phyloP scores from a whole-genome alignment of 2,888 invertebrate species.

The Odontomyia ornata region DNA sequence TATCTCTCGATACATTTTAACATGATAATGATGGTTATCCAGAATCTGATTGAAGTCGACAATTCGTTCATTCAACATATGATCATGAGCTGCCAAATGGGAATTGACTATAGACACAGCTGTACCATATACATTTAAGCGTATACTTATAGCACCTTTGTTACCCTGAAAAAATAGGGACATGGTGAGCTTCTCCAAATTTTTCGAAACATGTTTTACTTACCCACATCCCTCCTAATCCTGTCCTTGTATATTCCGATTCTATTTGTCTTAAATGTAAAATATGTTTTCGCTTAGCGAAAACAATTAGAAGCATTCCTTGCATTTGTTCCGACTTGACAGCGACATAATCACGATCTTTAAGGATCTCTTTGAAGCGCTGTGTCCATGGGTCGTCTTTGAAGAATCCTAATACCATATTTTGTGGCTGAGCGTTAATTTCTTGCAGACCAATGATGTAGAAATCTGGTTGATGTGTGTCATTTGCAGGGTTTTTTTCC shows the following conservation, averaged over 20 bases:
- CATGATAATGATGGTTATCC: constrained; percentile 82
- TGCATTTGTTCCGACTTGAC: constrained; percentile 84
- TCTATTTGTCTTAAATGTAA: constrained; percentile 85
- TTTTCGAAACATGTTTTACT: constrained; percentile 58
- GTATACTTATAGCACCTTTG: constrained; percentile 91
- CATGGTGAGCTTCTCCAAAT: neutral
- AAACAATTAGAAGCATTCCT: constrained; percentile 82
- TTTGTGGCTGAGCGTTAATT: constrained; percentile 87
- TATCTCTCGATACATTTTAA: constrained; percentile 81
- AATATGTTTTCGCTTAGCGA: constrained; percentile 80
- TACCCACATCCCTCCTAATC: constrained; percentile 93
- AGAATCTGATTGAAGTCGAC: constrained; percentile 89
- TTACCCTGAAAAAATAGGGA: constrained; percentile 76
- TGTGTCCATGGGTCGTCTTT: constrained; percentile 88
- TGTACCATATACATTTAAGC: constrained; percentile 87
- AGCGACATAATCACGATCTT: constrained; percentile 76
- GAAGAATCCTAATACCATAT: constrained; percentile 80
- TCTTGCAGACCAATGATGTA: constrained; percentile 89
- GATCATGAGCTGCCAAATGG: constrained; percentile 90
- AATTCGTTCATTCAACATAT: constrained; percentile 83
- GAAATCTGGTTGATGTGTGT: constrained; percentile 78
- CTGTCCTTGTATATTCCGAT: constrained; percentile 87
- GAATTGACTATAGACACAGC: constrained; percentile 89
- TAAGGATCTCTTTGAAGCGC: constrained; percentile 75
- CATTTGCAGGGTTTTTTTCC: constrained; percentile 69